Conservation (phyloP, 2,797 vertebrate species). For the Centropyge bicolor region DNA sequence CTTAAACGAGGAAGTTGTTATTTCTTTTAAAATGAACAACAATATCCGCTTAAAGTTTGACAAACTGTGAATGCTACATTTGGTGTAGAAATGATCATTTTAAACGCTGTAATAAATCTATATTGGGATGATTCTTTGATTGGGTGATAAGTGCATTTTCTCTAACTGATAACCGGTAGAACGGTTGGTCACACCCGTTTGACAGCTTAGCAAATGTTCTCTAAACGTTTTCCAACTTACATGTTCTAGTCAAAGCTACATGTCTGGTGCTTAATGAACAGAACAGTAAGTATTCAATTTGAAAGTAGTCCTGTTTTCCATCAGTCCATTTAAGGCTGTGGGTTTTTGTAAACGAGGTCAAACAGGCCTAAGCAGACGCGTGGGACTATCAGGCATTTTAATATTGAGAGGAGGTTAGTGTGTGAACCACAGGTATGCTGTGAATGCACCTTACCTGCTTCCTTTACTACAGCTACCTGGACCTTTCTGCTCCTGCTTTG, state of each 20-base stretch:
- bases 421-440: conserved; percentile 30
- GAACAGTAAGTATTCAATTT: background rate
- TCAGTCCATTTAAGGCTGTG: background rate
- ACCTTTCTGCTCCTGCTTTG: conserved; percentile 51
- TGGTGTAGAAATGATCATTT: background rate
- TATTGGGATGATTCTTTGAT: background rate
- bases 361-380: conserved; percentile 11
- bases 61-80: background rate
- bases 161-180: background rate
- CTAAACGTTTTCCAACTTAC: background rate
- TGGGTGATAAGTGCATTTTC: background rate
- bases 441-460: conserved; percentile 26
- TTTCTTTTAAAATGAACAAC: background rate
- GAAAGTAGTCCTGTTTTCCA: background rate
- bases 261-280: background rate
- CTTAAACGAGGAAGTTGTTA: conserved; percentile 35
- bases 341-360: background rate
- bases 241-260: background rate
- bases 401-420: background rate
- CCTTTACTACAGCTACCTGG: conserved; percentile 33
- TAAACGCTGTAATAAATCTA: background rate
- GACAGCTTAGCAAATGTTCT: background rate
- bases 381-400: conserved; percentile 12
- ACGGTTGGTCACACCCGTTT: conserved; percentile 36
- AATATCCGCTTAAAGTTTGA: background rate